Percentiles rank a stretch among this genome's conserved stretches.
Conservation (phyloP, 2,113 vertebrate genomes). For the Paramormyrops kingsleyae region DNA sequence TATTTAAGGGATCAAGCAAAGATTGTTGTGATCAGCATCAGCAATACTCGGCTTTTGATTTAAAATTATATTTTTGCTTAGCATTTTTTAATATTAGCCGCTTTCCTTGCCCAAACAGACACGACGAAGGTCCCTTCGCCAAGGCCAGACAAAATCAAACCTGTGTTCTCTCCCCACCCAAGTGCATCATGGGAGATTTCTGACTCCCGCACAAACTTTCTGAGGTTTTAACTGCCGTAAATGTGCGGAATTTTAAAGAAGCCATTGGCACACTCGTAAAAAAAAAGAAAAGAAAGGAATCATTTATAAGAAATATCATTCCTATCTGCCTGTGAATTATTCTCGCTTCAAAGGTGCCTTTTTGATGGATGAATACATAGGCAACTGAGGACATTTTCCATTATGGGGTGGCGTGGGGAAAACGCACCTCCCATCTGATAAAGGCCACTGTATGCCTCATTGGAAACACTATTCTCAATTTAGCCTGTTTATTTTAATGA, state of each 20-base stretch:
- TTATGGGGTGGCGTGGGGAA: neutral
- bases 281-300: neutral
- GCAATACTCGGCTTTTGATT: neutral
- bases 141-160: neutral
- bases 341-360: slow-evolving; percentile 11
- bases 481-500: slow-evolving; percentile 25
- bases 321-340: neutral
- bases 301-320: slow-evolving; percentile 24
- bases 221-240: neutral
- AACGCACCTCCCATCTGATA: neutral
- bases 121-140: neutral
- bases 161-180: neutral
- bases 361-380: slow-evolving; percentile 28
- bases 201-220: neutral
- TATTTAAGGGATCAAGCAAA: neutral
- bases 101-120: neutral
- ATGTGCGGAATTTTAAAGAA: neutral
- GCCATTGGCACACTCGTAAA: neutral
- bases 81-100: neutral
- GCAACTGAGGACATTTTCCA: slow-evolving; percentile 11
- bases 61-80: neutral
- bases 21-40: neutral
- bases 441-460: slow-evolving; percentile 13
- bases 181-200: neutral
- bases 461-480: slow-evolving; percentile 22